Evolutionary conservation across 1,140 invertebrate genomes (phyloP).

Genomic region (Wasmannia auropunctata): DNA sequence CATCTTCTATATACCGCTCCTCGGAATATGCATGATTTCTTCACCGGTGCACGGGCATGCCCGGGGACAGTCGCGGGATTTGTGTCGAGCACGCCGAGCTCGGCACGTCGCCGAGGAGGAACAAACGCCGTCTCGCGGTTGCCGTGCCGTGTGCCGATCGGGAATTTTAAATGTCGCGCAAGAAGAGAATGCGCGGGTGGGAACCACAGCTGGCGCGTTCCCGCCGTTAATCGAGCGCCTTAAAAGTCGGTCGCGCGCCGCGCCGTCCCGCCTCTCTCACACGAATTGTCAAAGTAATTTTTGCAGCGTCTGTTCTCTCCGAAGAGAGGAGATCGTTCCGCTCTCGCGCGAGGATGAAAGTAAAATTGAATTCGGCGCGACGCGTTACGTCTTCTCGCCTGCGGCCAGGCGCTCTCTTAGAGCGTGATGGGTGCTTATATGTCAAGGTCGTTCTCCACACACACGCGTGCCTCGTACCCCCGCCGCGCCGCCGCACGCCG

Average conservation of each 20-base stretch:
- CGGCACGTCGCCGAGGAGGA: not conserved
- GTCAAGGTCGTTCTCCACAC: slow-evolving; percentile 69
- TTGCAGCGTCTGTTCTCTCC: not conserved
- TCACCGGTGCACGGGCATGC: not conserved
- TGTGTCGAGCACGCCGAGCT: not conserved
- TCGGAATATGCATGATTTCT: not conserved
- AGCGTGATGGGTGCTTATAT: slow-evolving; percentile 70
- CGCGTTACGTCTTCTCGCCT: slow-evolving; percentile 70
- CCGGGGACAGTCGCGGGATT: not conserved
- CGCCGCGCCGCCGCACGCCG: too few species aligned
- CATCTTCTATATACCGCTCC: not conserved
- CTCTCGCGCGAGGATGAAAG: slow-evolving; percentile 62
- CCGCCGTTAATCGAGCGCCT: slow-evolving; percentile 23
- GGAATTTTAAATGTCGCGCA: not conserved
- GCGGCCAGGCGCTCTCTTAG: slow-evolving; percentile 71
- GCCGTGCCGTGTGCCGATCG: not conserved
- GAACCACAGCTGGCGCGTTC: not conserved
- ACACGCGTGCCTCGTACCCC: not conserved
- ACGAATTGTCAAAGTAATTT: slow-evolving; percentile 52
- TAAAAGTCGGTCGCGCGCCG: slow-evolving; percentile 43
- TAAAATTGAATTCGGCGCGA: slow-evolving; percentile 73
- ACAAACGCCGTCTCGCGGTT: not conserved
- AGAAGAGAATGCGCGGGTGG: not conserved
- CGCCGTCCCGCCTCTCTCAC: slow-evolving; percentile 5
- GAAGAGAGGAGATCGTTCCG: not conserved